Conservation (phyloP, 2,797 vertebrate species). For the Karalla daura region DNA sequence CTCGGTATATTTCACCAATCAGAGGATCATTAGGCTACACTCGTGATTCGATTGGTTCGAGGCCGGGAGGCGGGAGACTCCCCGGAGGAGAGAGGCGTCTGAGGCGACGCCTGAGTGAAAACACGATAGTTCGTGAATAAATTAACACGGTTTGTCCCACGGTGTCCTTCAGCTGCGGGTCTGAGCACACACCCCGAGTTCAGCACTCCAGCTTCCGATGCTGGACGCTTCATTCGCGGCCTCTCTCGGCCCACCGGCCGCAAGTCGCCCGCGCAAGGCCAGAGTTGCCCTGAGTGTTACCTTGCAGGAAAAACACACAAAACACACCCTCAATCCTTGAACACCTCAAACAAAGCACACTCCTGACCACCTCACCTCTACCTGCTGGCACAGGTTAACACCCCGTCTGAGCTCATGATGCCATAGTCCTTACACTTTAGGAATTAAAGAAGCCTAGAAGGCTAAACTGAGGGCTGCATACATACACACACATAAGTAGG, state of each 20-base stretch:
- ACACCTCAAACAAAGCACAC: not conserved
- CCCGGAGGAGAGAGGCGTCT: slow-evolving; percentile 6
- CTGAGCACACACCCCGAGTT: rapidly evolving
- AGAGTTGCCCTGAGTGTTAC: not conserved
- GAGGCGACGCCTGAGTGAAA: slow-evolving; percentile 51
- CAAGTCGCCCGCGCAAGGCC: not conserved
- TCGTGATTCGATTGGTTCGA: slow-evolving; percentile 8
- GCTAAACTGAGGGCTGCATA: too few species aligned
- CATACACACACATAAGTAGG: too few species aligned
- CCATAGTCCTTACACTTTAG: too few species aligned
- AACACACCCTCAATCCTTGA: not conserved
- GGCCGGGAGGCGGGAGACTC: slow-evolving; percentile 1
- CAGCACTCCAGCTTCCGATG: rapidly evolving
- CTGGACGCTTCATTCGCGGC: rapidly evolving
- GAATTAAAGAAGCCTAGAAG: too few species aligned
- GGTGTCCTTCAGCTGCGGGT: rapidly evolving
- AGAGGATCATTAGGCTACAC: rapidly evolving
- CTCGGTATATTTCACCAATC: slow-evolving; percentile 8
- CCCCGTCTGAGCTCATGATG: too few species aligned
- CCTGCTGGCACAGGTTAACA: too few species aligned
- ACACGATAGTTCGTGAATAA: not conserved
- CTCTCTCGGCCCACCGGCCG: not conserved
- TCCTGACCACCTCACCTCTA: not conserved
- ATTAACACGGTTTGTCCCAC: too few species aligned
- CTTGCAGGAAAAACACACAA: not conserved